Evolutionary conservation across 2,888 invertebrate genomes (phyloP).

Genomic region (Mesochorus sp.): DNA sequence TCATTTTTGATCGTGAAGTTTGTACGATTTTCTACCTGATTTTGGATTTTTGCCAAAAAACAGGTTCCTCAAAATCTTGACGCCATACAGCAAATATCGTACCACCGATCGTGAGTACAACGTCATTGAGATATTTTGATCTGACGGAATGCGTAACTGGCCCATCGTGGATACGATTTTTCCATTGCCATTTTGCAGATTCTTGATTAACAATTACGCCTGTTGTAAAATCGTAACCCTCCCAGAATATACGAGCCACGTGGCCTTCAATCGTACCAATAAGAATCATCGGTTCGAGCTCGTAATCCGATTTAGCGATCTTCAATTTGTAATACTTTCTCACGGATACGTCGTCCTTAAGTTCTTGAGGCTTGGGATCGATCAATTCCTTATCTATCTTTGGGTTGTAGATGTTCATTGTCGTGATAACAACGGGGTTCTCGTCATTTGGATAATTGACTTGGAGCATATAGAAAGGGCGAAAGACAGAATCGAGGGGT

Average conservation of each 20-base stretch:
- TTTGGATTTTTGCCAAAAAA: constrained; percentile 87
- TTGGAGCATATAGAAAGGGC: constrained; percentile 85
- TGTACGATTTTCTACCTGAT: constrained; percentile 70
- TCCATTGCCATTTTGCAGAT: constrained; percentile 80
- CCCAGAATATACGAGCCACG: constrained; percentile 84
- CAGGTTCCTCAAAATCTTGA: constrained; percentile 85
- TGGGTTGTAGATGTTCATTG: constrained; percentile 81
- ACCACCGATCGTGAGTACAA: constrained; percentile 89
- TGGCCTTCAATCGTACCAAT: constrained; percentile 80
- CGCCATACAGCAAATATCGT: constrained; percentile 90
- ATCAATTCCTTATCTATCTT: constrained; percentile 64
- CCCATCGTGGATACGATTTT: constrained; percentile 87
- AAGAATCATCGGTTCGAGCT: constrained; percentile 66
- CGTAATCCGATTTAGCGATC: constrained; percentile 66
- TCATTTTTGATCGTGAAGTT: no score
- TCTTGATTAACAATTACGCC: constrained; percentile 86
- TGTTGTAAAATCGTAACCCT: constrained; percentile 87
- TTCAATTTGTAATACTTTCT: constrained; percentile 69
- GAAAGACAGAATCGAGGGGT: constrained; percentile 85
- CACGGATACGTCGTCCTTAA: constrained; percentile 62
- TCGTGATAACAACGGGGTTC: constrained; percentile 82
- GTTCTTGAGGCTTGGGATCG: constrained; percentile 48
- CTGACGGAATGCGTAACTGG: constrained; percentile 85
- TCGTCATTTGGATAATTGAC: constrained; percentile 82
- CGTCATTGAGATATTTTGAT: constrained; percentile 85